Conservation (phyloP, 2,113 vertebrate species). For the Miniopterus natalensis region DNA sequence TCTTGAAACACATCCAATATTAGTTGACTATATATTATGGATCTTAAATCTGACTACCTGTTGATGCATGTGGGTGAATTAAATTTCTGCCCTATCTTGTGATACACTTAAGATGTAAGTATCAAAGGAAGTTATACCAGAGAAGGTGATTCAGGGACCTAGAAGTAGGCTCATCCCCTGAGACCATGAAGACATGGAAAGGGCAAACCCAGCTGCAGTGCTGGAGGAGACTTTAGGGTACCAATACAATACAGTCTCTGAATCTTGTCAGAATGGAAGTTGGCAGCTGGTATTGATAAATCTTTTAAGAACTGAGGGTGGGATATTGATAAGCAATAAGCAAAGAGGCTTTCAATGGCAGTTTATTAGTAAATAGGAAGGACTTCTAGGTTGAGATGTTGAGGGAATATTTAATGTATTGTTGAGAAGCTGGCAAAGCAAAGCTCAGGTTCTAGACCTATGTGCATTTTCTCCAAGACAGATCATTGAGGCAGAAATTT, state of each 20-base stretch:
- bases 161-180: not conserved
- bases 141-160: not conserved
- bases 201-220: accelerated
- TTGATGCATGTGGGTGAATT: not conserved
- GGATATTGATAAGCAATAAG: not conserved
- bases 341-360: not conserved
- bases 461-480: not conserved
- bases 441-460: not conserved
- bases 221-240: not conserved
- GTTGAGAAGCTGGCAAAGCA: not conserved
- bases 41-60: not conserved
- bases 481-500: not conserved
- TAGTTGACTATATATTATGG: not conserved
- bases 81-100: not conserved
- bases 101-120: not conserved
- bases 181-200: accelerated
- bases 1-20: not conserved
- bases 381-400: not conserved
- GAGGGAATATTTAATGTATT: not conserved
- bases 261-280: not conserved
- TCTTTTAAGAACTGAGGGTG: not conserved
- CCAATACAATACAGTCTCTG: not conserved
- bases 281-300: not conserved
- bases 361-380: not conserved
- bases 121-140: not conserved